phyloP scores from a whole-genome alignment of 2,797 vertebrate genomes.

The Monodelphis domestica region DNA sequence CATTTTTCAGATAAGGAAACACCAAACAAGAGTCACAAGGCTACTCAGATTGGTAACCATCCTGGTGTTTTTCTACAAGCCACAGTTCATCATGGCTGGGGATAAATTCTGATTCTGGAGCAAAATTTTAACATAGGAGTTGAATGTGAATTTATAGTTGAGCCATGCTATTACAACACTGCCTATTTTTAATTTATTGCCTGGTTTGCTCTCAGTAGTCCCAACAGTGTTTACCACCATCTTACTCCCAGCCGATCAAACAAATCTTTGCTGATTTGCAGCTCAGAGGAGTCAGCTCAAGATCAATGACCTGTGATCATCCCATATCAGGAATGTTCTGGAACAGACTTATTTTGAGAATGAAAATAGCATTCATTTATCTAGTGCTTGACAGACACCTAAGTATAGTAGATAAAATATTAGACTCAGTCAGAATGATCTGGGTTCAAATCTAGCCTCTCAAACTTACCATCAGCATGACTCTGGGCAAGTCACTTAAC shows the following conservation, averaged over 20 bases:
- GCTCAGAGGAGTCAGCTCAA: background rate
- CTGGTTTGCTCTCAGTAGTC: background rate
- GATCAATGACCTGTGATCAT: background rate
- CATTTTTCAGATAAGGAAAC: background rate
- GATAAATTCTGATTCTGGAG: background rate
- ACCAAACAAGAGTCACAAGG: background rate
- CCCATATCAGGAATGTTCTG: background rate
- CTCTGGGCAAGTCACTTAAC: background rate
- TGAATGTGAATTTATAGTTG: background rate
- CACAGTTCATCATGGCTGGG: background rate
- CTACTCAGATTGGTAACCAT: background rate
- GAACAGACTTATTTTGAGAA: background rate
- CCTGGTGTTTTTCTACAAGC: background rate
- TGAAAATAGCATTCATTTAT: background rate
- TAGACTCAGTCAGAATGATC: no score
- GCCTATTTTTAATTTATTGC: background rate
- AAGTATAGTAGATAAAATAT: background rate
- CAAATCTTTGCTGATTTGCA: background rate
- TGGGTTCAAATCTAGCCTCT: background rate
- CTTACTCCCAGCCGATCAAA: background rate
- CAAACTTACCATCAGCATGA: background rate
- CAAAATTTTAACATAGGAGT: background rate
- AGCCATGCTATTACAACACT: no score
- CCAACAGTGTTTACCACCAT: background rate
- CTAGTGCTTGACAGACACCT: background rate